Conservation (phyloP, 1,140 invertebrate species). For the Hyposmocoma kahamanoa region DNA sequence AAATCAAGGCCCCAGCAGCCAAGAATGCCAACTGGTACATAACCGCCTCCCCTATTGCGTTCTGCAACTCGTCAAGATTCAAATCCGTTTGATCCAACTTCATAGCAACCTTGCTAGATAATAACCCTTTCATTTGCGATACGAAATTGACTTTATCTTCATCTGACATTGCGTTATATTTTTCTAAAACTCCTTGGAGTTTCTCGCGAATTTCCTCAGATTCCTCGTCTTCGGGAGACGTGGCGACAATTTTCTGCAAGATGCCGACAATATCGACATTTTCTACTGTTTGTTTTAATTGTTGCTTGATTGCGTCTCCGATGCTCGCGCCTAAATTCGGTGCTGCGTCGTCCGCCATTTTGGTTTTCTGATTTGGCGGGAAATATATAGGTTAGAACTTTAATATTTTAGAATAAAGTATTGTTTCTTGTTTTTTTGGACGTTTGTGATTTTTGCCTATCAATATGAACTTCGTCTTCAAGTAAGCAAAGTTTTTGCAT, state of each 20-base stretch:
- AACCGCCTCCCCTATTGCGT: conserved; percentile 35
- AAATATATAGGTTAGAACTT: no score
- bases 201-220: conserved; percentile 38
- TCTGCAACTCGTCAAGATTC: conserved; percentile 37
- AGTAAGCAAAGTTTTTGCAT: no score
- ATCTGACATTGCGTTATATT: conserved; percentile 48
- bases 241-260: conserved; percentile 36
- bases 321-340: conserved; percentile 22
- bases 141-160: conserved; percentile 52
- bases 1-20: conserved; percentile 25
- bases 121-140: conserved; percentile 32
- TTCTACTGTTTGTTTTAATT: conserved; percentile 38
- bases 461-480: no score
- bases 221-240: conserved; percentile 28
- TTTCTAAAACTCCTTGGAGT: conserved; percentile 38
- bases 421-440: no score
- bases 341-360: conserved; percentile 38
- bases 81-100: conserved; percentile 37
- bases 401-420: no score
- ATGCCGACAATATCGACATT: conserved; percentile 35
- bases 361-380: conserved; percentile 17
- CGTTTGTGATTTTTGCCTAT: no score
- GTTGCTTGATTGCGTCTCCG: conserved; percentile 34
- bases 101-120: conserved; percentile 30
- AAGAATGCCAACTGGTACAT: conserved; percentile 31